These are phyloP conservation scores for Atrichornis clamosus DNA, from an alignment of 2,113 vertebrate species.

Conservation along the genomic window DNA sequence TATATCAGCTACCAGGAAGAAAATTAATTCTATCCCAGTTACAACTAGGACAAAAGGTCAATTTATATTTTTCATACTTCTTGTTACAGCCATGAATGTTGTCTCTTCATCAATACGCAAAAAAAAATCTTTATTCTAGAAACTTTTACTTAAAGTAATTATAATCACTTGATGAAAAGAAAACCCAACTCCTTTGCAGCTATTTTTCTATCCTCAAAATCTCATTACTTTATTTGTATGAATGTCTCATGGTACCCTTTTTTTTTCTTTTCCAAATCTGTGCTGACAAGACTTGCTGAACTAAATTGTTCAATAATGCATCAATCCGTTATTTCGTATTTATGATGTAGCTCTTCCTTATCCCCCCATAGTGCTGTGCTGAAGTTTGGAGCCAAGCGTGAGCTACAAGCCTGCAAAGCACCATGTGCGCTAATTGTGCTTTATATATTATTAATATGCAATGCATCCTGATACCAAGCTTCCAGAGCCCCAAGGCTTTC, in stretches of 20 bases:
- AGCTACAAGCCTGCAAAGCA: neutral
- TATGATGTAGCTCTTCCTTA: neutral
- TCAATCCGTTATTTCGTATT: neutral
- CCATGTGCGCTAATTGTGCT: conserved; percentile 5
- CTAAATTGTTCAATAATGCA: conserved; percentile 48
- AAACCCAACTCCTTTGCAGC: neutral
- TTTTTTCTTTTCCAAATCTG: neutral
- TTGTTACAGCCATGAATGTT: neutral
- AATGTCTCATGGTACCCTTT: neutral
- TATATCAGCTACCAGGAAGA: neutral
- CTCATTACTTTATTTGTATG: neutral
- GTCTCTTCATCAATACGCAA: neutral
- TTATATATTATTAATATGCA: conserved; percentile 22
- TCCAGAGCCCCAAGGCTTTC: neutral
- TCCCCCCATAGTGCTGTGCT: neutral
- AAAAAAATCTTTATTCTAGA: neutral
- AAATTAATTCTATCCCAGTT: neutral
- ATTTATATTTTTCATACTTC: neutral
- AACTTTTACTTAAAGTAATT: neutral
- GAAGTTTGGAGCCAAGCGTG: neutral
- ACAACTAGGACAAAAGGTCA: neutral
- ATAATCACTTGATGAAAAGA: neutral
- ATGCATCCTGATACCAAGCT: neutral
- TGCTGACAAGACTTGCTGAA: neutral
- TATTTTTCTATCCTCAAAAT: neutral